Evolutionary conservation across 2,888 invertebrate genomes (phyloP), one percentile per base, ranked within the genome.

Genomic region (Pelosia muscerda): DNA sequence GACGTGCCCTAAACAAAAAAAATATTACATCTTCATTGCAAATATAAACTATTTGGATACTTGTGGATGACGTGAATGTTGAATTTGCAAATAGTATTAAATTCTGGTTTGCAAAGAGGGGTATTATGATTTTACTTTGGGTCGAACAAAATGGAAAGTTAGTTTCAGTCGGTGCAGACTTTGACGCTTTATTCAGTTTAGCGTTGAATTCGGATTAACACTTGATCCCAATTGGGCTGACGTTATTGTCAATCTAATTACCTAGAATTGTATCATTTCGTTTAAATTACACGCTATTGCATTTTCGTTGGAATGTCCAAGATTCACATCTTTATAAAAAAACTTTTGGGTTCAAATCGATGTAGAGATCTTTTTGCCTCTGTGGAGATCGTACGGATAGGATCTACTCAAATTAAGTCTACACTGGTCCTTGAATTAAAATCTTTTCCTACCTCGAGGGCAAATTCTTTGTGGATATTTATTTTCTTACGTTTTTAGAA

Each of bases 71-170:
- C 79, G 69, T 81, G 79, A 85, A 84, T 83, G 81, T 80, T 81
- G 78, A 23, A 84, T 86, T 84, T 82, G 85, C 77, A 84, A 84
- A 82, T 81, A 75, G 74, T 77, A 86, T 86, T 86, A 85, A 76
- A 82, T 79, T 83, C 83, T 77, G 82, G 84, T 84, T n/a, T 83
- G 76, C 73, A 69, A 74, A 76, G 75, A 68, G 15, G 15, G 61
- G 81, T 85, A 87, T 88, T 87, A 81, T 78, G 85, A 83, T 85
- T 85, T 78, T 82, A 79, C 82, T 76, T 83, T 80, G 75, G 75
- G 75, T 83, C 75, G 71, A 74, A 75, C 79, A 76, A 89, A 90
- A 85, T 90, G 88, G 76, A 64, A 71, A 81, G 79, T 78, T 80
- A 73, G 68, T 69, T 73, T 53, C 59, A 73, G 49, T 75, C 64